Base-by-base conservation (phyloP, 2,888 invertebrate species). In the Hofmannophila pseudospretella region DNA sequence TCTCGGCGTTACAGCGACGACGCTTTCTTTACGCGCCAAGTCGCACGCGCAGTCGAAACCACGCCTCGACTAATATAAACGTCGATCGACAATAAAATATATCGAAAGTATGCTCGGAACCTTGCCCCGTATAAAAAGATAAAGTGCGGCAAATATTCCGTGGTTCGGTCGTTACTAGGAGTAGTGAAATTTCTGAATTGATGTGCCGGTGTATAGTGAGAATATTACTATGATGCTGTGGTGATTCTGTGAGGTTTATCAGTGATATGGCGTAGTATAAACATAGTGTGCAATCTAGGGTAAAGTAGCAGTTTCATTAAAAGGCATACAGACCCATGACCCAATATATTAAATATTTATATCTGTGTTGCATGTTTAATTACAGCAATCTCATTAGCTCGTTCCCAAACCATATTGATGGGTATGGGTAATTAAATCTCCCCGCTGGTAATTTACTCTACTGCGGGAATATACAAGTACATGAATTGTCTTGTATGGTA, bases 21-120 rank as follows among this genome's bases (percentile, higher is more conserved):
- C 61, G 66, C 53, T 54, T 61, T 55, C 54, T 54, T 61, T 54
- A 65, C 61, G 56, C 67, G 71, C 64, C 66, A 59, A 60, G 62
- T 52, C 72, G 68, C 69, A 58, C 68, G 74, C 81, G 79, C 79
- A 78, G 77, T 80, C 58, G 58, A 56, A 65, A 55, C 59, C 61
- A 63, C 74, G 74, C 74, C 54, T 58, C 74, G 71, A 59, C 73
- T 69, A 71, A 75, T 76, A 73, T 73, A 74, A 79, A 76, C 81
- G 82, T 77, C 68, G 68, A 74, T 74, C 59, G 63, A 74, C 69
- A 65, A 71, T 69, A 67, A 73, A 76, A 66, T 65, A 67, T 61
- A 69, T 57, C 63, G 58, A 57, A 69, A 76, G 62, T 73, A 58
- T 64, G 61, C 49, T 58, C 48, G 50, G 41, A 59, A 58, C 47